These are phyloP conservation scores for Hystrix brachyura DNA, from an alignment of 2,113 vertebrate species.

Conservation along the genomic window DNA sequence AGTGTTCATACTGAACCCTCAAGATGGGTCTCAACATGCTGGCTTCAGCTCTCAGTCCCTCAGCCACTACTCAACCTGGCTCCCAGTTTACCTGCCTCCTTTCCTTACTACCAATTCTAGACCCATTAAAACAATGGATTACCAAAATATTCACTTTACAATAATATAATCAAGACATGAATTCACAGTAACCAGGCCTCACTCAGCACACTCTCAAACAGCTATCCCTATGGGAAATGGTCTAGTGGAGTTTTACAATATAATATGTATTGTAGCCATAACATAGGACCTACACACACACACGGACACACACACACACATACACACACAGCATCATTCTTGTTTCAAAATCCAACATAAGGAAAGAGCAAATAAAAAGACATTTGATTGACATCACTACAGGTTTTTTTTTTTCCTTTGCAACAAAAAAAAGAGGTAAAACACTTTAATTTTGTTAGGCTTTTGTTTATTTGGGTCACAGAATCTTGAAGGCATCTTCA, in stretches of 20 bases:
- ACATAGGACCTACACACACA: slow-evolving; percentile 66
- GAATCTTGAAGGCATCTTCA: not conserved
- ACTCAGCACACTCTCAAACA: slow-evolving; percentile 76
- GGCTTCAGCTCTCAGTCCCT: not conserved
- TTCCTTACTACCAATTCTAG: slow-evolving; percentile 62
- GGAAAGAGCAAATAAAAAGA: slow-evolving; percentile 82
- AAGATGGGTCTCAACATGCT: not conserved
- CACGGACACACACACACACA: slow-evolving; percentile 64
- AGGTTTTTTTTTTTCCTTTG: slow-evolving; percentile 9
- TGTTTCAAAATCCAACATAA: slow-evolving; percentile 80
- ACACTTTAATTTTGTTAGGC: slow-evolving; percentile 1
- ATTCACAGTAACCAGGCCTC: slow-evolving; percentile 79
- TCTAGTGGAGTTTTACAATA: slow-evolving; percentile 54
- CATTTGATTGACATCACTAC: slow-evolving; percentile 82
- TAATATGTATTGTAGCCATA: slow-evolving; percentile 84
- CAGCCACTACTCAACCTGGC: not conserved
- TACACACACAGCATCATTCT: slow-evolving; percentile 66
- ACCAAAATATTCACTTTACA: slow-evolving; percentile 78
- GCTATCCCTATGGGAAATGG: slow-evolving; percentile 73
- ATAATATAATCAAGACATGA: slow-evolving; percentile 67
- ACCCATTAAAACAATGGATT: slow-evolving; percentile 77
- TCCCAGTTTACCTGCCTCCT: slow-evolving; percentile 63
- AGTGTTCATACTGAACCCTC: not conserved
- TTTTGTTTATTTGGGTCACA: slow-evolving; percentile 45
- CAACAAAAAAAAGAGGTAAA: slow-evolving; percentile 70